phyloP scores from a whole-genome alignment of 2,888 invertebrate genomes.

The Machimus atricapillus region DNA sequence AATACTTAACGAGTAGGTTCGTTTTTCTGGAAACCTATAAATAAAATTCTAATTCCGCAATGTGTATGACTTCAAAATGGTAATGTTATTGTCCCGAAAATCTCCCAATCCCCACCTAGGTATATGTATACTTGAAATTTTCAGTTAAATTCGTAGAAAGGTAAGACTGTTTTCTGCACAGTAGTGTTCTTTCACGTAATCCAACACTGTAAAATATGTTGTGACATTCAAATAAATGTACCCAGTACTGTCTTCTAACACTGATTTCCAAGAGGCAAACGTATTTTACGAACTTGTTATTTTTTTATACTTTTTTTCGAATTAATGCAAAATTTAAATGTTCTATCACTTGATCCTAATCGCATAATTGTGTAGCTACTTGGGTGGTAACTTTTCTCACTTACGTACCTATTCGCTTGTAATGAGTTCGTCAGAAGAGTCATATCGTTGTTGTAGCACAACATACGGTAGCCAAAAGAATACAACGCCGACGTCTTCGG shows the following conservation, averaged over 20 bases:
- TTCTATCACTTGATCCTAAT: conserved; percentile 43
- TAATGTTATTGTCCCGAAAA: neutral
- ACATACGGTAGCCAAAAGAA: conserved; percentile 46
- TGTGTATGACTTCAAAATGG: neutral
- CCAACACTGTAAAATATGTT: conserved; percentile 6
- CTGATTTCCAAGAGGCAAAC: neutral
- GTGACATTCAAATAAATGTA: neutral
- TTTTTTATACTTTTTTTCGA: neutral
- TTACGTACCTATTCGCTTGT: conserved; percentile 63
- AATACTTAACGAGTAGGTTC: neutral
- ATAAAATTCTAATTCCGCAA: neutral
- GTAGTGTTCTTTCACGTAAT: neutral
- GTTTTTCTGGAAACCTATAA: neutral
- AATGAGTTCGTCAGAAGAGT: conserved; percentile 63
- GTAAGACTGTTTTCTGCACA: conserved; percentile 10
- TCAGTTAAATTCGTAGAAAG: neutral
- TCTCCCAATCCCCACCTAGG: neutral
- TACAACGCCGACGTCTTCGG: conserved; percentile 57
- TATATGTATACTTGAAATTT: neutral
- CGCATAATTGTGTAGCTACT: conserved; percentile 53
- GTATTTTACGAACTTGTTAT: neutral
- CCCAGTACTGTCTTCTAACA: neutral
- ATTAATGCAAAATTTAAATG: conserved; percentile 38
- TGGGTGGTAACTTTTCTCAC: conserved; percentile 62
- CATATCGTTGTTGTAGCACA: conserved; percentile 57